Percentiles rank a stretch among this genome's conserved stretches.
Conservation (phyloP, 2,797 vertebrate species). For the Neostethus bicornis region DNA sequence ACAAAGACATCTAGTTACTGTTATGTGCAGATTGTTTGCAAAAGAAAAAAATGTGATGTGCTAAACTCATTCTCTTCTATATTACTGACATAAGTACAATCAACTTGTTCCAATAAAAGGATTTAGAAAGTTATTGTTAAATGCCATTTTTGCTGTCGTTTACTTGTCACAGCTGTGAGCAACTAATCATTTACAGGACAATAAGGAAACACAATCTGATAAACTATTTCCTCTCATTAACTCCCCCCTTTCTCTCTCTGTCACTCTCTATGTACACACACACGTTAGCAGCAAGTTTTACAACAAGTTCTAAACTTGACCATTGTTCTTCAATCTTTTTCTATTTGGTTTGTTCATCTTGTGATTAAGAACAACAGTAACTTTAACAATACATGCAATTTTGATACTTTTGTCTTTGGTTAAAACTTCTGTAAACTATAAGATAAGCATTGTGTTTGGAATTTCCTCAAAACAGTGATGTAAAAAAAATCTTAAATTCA, state of each 20-base stretch:
- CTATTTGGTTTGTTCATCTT: no score
- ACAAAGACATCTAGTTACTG: constrained; percentile 15
- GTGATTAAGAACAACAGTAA: no score
- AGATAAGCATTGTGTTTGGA: constrained; percentile 2
- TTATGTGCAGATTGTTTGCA: constrained; percentile 20
- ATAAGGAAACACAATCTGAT: no score
- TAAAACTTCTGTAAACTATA: no score
- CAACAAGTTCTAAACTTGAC: no score
- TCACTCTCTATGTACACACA: no score
- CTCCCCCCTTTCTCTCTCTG: no score
- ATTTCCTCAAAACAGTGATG: background rate
- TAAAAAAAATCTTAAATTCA: background rate
- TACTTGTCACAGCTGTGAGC: constrained; percentile 10
- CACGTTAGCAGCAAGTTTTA: no score
- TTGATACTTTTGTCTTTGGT: no score
- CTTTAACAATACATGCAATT: no score
- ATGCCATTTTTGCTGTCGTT: constrained; percentile 16
- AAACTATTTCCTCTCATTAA: no score
- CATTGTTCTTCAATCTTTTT: no score
- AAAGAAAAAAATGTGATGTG: constrained; percentile 13
- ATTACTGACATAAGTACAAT: constrained; percentile 19
- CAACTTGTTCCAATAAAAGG: constrained; percentile 50
- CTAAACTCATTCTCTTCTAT: constrained; percentile 8
- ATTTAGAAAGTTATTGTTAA: constrained; percentile 29
- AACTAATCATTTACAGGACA: background rate